Base-by-base conservation (phyloP, 2,888 invertebrate genomes). In the Cephus nigrinus region DNA sequence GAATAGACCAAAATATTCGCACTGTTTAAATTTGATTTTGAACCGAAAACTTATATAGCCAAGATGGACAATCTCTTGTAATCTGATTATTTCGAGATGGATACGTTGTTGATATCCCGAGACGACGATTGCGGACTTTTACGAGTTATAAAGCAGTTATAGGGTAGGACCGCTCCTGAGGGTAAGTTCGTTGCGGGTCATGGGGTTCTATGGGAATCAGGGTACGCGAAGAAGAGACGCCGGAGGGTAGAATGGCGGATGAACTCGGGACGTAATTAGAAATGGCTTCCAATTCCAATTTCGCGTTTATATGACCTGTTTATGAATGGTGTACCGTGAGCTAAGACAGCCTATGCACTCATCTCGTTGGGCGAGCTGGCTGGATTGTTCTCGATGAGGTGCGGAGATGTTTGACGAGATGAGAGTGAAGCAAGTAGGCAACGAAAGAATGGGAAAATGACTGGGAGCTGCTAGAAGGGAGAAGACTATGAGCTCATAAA, bases 401-500 rank as follows among this genome's bases (percentile, higher is more conserved):
- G 76, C 75, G 80, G 78, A 76, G 76, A 78, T 80, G 78, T 73
- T 78, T 77, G 76, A 73, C 74, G 74, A 33, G 35, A 68, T 23
- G 75, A 40, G 33, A 31, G 12, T 33, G 11, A 35, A 33, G 71
- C 35, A 36, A n/a, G 32, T 23, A 69, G 69, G 34, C 68, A 68
- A 32, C 74, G 79, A 73, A 40, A 33, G 33, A 71, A 33, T 71
- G 71, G 33, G 71, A 71, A 33, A 71, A 33, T 32, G 71, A 71
- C 32, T 32, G 71, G 33, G 71, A 32, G 31, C 32, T 32, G 71
- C 12, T 4, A 71, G 31, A 71, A 32, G 33, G 71, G 71, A 32
- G 33, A 33, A 71, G 33, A 71, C 71, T 40, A 36, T 76, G 77
- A 69, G 83, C 83, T 83, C 87, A 84, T 88, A 88, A 88, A 89